Evolutionary conservation across 1,140 invertebrate species (phyloP).

Genomic region (Drosophila murphyi): DNA sequence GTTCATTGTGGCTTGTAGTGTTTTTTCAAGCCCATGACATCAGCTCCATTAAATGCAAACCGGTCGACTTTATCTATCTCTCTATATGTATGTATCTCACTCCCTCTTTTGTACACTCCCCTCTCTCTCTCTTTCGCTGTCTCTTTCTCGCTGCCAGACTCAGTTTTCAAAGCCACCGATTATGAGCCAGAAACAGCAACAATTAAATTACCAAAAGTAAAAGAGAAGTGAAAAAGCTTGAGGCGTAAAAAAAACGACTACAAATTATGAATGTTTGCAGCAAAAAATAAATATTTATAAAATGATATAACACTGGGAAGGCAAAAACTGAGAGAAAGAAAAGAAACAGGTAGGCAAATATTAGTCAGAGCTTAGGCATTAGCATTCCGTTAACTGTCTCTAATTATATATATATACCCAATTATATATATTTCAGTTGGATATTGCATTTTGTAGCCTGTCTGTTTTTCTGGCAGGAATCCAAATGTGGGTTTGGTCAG

Average conservation of each 20-base stretch:
- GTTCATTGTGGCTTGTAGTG: slow-evolving; percentile 50
- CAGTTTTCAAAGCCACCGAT: slow-evolving; percentile 76
- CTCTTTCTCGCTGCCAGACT: slow-evolving; percentile 29
- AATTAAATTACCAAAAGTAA: slow-evolving; percentile 52
- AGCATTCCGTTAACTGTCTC: slow-evolving; percentile 12
- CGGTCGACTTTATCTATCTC: slow-evolving; percentile 57
- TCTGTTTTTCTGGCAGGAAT: slow-evolving; percentile 34
- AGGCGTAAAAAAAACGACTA: slow-evolving; percentile 6
- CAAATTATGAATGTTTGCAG: slow-evolving; percentile 23
- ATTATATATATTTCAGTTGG: neutral
- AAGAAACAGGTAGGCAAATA: slow-evolving; percentile 30
- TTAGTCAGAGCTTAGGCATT: slow-evolving; percentile 15
- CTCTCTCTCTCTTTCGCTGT: slow-evolving; percentile 16
- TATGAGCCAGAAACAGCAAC: slow-evolving; percentile 46
- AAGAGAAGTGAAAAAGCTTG: slow-evolving; percentile 27
- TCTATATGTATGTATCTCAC: neutral
- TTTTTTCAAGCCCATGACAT: slow-evolving; percentile 61
- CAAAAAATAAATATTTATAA: slow-evolving; percentile 68
- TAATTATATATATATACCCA: too few species aligned
- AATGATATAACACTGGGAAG: slow-evolving; percentile 47
- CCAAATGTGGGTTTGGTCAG: slow-evolving; percentile 28
- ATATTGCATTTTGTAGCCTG: slow-evolving; percentile 1
- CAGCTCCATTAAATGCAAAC: slow-evolving; percentile 69
- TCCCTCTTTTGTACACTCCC: slow-evolving; percentile 9
- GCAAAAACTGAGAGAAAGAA: slow-evolving; percentile 1